phyloP scores from a whole-genome alignment of 1,140 invertebrate genomes.

The Leptinotarsa undecemlineata region DNA sequence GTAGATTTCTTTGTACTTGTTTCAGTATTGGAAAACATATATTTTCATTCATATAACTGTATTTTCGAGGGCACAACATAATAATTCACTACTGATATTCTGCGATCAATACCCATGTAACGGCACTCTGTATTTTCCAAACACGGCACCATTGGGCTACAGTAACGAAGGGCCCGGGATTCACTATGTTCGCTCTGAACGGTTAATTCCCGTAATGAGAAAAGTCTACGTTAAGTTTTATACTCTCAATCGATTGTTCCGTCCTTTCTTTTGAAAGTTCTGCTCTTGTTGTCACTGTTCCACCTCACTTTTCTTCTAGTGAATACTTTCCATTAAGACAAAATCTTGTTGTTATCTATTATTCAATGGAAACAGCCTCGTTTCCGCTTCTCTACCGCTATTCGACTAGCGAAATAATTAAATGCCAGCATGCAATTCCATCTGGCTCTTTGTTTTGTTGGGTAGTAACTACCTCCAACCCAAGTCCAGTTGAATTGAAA shows the following conservation, averaged over 20 bases:
- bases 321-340: constrained; percentile 1
- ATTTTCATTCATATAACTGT: too few species aligned
- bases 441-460: too few species aligned
- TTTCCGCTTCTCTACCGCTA: not conserved
- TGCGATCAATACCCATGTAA: too few species aligned
- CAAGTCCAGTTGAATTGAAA: too few species aligned
- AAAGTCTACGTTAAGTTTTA: constrained; percentile 16
- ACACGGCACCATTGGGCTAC: not conserved
- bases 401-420: constrained; percentile 3
- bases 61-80: too few species aligned
- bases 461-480: too few species aligned
- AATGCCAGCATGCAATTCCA: not conserved
- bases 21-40: too few species aligned
- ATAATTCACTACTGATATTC: too few species aligned
- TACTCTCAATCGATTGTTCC: constrained; percentile 10
- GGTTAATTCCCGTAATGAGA: constrained; percentile 9
- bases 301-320: constrained; percentile 2
- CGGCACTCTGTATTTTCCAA: not conserved
- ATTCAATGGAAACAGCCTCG: constrained; percentile 10
- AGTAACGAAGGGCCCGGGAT: not conserved
- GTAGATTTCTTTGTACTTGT: too few species aligned
- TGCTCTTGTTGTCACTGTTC: constrained; percentile 1
- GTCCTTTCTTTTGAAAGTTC: constrained; percentile 8
- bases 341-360: constrained; percentile 10
- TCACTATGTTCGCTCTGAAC: not conserved